phyloP scores from a whole-genome alignment of 1,140 invertebrate species.

The Drosophila mauritiana region DNA sequence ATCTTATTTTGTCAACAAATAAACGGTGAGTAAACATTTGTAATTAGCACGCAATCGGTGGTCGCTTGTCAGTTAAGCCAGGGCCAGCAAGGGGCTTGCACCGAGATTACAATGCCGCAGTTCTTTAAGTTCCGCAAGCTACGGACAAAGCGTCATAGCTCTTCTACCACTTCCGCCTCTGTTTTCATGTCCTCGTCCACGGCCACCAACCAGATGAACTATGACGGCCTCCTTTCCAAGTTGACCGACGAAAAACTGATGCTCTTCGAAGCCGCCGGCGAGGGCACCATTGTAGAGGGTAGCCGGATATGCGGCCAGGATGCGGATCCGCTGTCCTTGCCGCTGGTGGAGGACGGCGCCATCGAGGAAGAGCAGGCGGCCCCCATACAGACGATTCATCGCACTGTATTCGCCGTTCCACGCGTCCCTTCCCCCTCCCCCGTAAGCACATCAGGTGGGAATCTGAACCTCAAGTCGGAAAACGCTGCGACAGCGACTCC shows the following conservation, averaged over 20 bases:
- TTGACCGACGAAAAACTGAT: constrained; percentile 79
- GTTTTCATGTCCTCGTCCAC: constrained; percentile 42
- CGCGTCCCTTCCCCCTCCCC: constrained; percentile 28
- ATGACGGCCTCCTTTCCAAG: constrained; percentile 80
- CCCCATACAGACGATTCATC: constrained; percentile 70
- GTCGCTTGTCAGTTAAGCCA: constrained; percentile 55
- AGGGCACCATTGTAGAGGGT: constrained; percentile 37
- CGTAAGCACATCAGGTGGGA: constrained; percentile 52
- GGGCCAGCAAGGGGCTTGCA: constrained; percentile 51
- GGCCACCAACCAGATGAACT: constrained; percentile 76
- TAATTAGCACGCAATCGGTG: constrained; percentile 67
- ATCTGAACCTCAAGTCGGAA: constrained; percentile 59
- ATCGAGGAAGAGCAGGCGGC: constrained; percentile 80
- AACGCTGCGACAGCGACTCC: constrained; percentile 67
- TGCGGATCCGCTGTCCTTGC: constrained; percentile 12
- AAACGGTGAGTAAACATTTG: constrained; percentile 80
- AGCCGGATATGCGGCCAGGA: constrained; percentile 24
- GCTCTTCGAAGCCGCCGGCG: constrained; percentile 54
- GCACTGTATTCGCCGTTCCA: constrained; percentile 27
- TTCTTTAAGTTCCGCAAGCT: constrained; percentile 66
- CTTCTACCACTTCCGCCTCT: constrained; percentile 38
- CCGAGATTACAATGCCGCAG: constrained; percentile 56
- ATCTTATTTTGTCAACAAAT: constrained; percentile 81
- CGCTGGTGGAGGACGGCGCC: constrained; percentile 55
- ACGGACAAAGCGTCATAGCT: constrained; percentile 68